These are phyloP conservation scores for Argyresthia albistria DNA, from an alignment of 2,888 invertebrate species.

Conservation along the genomic window DNA sequence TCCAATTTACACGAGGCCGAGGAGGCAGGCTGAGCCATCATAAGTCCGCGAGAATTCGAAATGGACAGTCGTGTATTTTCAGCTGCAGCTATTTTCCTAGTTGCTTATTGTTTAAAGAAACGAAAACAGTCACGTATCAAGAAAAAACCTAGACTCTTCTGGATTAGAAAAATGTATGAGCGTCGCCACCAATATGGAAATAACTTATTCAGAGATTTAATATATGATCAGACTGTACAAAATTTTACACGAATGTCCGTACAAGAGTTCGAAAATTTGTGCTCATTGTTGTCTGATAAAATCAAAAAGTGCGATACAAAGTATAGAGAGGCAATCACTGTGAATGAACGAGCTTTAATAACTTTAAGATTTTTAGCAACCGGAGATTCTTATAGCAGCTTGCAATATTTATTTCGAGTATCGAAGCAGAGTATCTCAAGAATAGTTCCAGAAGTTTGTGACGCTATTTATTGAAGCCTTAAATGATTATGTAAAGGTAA, in stretches of 20 bases:
- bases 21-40: constrained; percentile 16
- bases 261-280: background rate
- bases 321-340: background rate
- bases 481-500: constrained; percentile 2
- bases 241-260: background rate
- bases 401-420: background rate
- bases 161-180: constrained; percentile 15
- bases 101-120: constrained; percentile 13
- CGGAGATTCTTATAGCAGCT: constrained; percentile 1
- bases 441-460: constrained; percentile 3
- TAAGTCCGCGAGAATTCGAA: constrained; percentile 14
- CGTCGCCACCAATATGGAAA: constrained; percentile 14
- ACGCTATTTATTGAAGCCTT: background rate
- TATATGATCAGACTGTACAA: constrained; percentile 6
- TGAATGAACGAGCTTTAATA: background rate
- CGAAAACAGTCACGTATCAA: constrained; percentile 15
- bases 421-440: constrained; percentile 2
- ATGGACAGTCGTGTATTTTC: constrained; percentile 17
- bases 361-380: constrained; percentile 2
- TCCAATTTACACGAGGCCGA: constrained; percentile 11
- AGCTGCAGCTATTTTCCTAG: constrained; percentile 17
- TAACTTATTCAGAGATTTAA: constrained; percentile 6
- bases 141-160: constrained; percentile 15
- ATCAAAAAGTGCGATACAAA: constrained; percentile 1
- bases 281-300: background rate